A percentile compares a stretch with the other conserved stretches of the same genome.
Conservation (phyloP, 2,888 invertebrate genomes). For the Dasypolia templi region DNA sequence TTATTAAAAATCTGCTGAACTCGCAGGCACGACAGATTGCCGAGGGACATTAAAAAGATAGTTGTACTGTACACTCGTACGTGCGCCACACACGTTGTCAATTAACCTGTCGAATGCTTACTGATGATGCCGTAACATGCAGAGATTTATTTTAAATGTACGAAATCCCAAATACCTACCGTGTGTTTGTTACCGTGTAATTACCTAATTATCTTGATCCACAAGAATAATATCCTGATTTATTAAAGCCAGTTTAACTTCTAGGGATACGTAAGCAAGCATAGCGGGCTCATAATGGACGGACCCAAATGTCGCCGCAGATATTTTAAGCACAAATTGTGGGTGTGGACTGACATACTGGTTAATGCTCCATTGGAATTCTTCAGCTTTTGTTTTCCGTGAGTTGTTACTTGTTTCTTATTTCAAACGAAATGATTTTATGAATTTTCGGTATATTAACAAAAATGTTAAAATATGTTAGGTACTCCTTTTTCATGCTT, state of each 20-base stretch:
- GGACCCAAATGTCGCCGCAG: constrained; percentile 79
- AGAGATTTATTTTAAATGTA: not conserved
- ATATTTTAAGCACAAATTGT: constrained; percentile 80
- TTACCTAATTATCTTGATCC: not conserved
- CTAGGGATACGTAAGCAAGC: constrained; percentile 83
- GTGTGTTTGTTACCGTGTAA: too few species aligned
- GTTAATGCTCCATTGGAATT: constrained; percentile 82
- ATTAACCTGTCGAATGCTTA: not conserved
- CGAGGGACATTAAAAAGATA: too few species aligned
- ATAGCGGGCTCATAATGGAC: constrained; percentile 79
- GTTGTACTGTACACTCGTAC: not conserved
- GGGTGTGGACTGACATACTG: constrained; percentile 80
- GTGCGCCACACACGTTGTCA: not conserved
- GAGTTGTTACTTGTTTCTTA: constrained; percentile 61
- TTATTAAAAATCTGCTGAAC: too few species aligned
- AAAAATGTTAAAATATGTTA: not conserved
- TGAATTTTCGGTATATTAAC: not conserved
- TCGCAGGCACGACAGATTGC: too few species aligned
- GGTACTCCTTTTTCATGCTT: not conserved
- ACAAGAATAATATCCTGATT: not conserved
- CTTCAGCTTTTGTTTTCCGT: constrained; percentile 81
- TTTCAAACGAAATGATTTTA: not conserved
- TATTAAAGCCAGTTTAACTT: constrained; percentile 21
- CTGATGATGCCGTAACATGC: not conserved
- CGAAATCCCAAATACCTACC: too few species aligned